phyloP scores from a whole-genome alignment of 2,797 vertebrate species.

The Emys orbicularis region DNA sequence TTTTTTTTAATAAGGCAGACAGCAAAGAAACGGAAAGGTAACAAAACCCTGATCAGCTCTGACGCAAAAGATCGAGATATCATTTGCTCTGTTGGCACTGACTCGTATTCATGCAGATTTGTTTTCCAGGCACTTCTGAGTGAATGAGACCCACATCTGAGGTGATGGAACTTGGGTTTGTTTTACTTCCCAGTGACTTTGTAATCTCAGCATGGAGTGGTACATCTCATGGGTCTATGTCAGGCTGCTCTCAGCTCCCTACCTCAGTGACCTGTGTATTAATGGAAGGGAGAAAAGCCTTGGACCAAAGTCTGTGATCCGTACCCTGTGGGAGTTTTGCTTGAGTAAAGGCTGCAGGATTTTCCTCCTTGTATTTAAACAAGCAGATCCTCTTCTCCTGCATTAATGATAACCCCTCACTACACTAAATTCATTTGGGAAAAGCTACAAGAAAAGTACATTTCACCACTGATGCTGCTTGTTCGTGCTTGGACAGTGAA shows the following conservation, averaged over 20 bases:
- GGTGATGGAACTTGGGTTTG: neutral
- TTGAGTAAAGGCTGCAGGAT: neutral
- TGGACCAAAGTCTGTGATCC: too few relatives aligned
- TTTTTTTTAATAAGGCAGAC: neutral
- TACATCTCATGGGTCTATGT: neutral
- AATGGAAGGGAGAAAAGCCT: neutral
- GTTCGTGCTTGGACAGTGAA: too few relatives aligned
- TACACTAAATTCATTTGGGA: neutral
- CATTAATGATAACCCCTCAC: neutral
- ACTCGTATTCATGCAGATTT: neutral
- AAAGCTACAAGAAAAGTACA: neutral
- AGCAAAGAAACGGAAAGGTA: neutral
- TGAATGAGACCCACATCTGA: neutral
- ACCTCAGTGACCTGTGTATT: neutral
- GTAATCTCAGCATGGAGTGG: neutral
- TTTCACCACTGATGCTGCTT: neutral
- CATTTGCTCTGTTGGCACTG: neutral
- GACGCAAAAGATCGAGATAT: neutral
- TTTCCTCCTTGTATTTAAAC: neutral
- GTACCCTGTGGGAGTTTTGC: too few relatives aligned
- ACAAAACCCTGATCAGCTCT: neutral
- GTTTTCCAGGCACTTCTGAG: neutral
- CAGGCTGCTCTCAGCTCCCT: neutral
- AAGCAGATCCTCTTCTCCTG: neutral
- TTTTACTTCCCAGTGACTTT: neutral